phyloP scores from a whole-genome alignment of 2,113 vertebrate genomes.

The Eulemur macaco region DNA sequence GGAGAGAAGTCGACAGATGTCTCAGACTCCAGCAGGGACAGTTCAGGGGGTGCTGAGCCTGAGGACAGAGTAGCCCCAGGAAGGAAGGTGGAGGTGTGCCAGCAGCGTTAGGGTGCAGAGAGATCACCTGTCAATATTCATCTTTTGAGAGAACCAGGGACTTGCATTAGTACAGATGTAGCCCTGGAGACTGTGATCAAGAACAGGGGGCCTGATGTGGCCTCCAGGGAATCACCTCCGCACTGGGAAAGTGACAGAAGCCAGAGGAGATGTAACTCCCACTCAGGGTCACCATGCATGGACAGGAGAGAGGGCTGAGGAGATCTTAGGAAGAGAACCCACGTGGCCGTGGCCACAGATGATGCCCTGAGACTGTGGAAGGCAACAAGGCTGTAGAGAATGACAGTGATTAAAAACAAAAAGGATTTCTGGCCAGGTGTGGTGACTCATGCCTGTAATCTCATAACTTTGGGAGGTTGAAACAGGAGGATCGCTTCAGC shows the following conservation, averaged over 20 bases:
- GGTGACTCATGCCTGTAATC: too few species aligned
- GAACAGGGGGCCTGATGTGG: background rate
- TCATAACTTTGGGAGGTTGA: too few species aligned
- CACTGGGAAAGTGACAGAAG: background rate
- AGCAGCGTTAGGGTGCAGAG: background rate
- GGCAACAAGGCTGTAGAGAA: background rate
- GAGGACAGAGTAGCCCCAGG: background rate
- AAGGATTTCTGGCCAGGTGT: background rate
- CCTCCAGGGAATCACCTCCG: background rate
- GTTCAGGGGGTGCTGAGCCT: accelerated
- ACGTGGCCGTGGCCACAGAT: background rate
- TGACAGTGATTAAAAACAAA: background rate
- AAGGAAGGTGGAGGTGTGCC: background rate
- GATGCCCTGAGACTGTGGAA: background rate
- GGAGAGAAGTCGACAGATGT: background rate
- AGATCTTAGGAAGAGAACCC: background rate
- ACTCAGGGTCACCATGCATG: background rate
- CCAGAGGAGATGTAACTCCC: background rate
- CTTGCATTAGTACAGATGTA: too few species aligned
- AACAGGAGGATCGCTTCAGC: too few species aligned
- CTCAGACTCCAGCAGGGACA: background rate
- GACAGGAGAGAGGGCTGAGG: background rate
- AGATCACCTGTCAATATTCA: too few species aligned
- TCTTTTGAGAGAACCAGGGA: background rate
- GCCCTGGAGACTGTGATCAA: background rate